A percentile compares a stretch with the other conserved stretches of the same genome.
Evolutionary conservation across 2,113 vertebrate genomes (phyloP).

Genomic region (Panurus biarmicus): DNA sequence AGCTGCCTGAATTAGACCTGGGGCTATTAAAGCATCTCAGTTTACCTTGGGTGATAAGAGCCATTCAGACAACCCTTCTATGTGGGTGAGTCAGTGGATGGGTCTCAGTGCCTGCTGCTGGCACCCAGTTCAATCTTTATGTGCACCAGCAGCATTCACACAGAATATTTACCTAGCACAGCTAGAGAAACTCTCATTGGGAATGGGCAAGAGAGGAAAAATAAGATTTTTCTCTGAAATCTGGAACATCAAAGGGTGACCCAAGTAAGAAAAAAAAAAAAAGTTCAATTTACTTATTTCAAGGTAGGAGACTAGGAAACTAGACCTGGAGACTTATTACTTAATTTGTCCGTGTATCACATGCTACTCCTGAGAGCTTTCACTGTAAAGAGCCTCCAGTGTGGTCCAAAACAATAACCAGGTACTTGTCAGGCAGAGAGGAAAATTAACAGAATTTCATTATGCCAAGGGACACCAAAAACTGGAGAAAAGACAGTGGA

Average conservation of each 20-base stretch:
- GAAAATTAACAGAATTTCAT: not conserved
- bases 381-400: not conserved
- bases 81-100: not conserved
- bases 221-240: not conserved
- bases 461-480: not conserved
- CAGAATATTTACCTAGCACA: not conserved
- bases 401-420: conserved; percentile 1
- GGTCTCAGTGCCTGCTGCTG: not conserved
- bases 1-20: not conserved
- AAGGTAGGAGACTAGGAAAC: not conserved
- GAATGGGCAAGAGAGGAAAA: not conserved
- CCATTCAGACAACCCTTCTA: not conserved
- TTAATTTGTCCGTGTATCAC: not conserved
- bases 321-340: not conserved
- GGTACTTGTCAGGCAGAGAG: not conserved
- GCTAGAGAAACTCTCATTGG: not conserved
- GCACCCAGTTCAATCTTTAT: not conserved
- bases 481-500: not conserved
- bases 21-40: not conserved
- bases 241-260: not conserved
- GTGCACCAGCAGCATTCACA: not conserved
- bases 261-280: not conserved
- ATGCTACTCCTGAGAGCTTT: not conserved
- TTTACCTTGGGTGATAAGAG: not conserved
- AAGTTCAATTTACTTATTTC: not conserved